Conservation (phyloP, 2,888 invertebrate genomes). For the Poecilobothrus nobilitatus region DNA sequence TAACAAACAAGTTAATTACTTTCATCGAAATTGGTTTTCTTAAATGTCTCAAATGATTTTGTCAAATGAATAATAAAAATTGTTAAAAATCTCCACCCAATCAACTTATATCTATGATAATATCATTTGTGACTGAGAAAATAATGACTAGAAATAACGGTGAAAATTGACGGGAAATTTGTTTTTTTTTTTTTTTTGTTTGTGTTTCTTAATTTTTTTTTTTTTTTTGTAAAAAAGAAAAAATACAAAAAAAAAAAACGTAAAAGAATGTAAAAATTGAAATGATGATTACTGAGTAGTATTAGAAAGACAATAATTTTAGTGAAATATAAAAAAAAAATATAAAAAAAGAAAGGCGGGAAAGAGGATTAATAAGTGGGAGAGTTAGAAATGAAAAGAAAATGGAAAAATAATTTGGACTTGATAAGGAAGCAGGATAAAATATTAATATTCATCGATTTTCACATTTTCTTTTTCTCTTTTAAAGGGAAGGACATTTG, state of each 20-base stretch:
- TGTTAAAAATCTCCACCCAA: neutral
- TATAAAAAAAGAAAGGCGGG: conserved; percentile 5
- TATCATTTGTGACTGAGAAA: neutral
- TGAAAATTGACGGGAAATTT: conserved; percentile 6
- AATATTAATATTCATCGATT: conserved; percentile 14
- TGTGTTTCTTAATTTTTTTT: neutral
- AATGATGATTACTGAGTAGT: conserved; percentile 10
- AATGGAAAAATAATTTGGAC: conserved; percentile 9
- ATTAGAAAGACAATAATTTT: conserved; percentile 7
- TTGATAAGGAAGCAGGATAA: conserved; percentile 12
- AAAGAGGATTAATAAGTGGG: conserved; percentile 7
- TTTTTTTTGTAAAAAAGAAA: neutral
- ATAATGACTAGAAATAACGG: conserved; percentile 4
- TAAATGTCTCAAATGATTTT: conserved; percentile 6
- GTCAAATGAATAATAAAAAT: neutral
- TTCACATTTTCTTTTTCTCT: conserved; percentile 13
- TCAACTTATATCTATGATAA: neutral
- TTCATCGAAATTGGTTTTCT: conserved; percentile 8
- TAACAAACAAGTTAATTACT: conserved; percentile 9
- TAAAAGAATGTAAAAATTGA: conserved; percentile 12
- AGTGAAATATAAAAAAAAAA: neutral
- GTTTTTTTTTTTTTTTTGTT: neutral
- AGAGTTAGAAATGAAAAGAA: conserved; percentile 4
- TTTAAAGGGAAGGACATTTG: neutral
- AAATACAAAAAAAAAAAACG: neutral